Base-by-base conservation (phyloP, 2,888 invertebrate species). In the Craniophora ligustri region DNA sequence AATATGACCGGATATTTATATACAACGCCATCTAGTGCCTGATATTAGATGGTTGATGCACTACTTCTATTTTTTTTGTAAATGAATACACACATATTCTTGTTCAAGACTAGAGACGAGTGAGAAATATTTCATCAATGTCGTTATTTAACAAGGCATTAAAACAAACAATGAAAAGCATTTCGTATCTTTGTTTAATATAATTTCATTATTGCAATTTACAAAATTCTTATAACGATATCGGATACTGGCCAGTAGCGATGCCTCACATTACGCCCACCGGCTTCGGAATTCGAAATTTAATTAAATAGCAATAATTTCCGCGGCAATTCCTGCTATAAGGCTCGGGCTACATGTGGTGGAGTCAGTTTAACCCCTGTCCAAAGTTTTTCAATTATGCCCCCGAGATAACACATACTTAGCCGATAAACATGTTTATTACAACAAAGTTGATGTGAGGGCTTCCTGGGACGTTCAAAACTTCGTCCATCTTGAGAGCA, bases 301-400 rank as follows among this genome's bases (percentile, higher is more conserved):
- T 64, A 54, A 64, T 51, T 48, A 49, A 49, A 47, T 13, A 51
- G 13, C 19, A 58, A 57, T 38, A 45, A 54, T 64, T 48, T 5
- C 14, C 19, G 32, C 23, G 18, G 39, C 49, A 49, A 34, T 67
- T 44, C 23, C 32, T 30, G 19, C 13, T 53, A 45, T 35, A 51
- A 46, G 41, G 39, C 34, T 11, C n/a, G 15, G 38, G 38, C 18
- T 54, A 75, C 75, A 75, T 73, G 72, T 75, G 69, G 72, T 60
- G 64, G 54, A 68, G 67, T 68, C 73, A 75, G 78, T 74, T 84
- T 82, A 86, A 87, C 87, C 88, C 86, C 76, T 85, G 89, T 88
- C 89, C 84, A 75, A 91, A 91, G 83, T 91, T 91, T 91, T 92
- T 92, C 92, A 92, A 92, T 92, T 91, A 92, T 81, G 82, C 78